These are phyloP conservation scores for Origma solitaria DNA, from an alignment of 2,113 vertebrate species.

Conservation along the genomic window DNA sequence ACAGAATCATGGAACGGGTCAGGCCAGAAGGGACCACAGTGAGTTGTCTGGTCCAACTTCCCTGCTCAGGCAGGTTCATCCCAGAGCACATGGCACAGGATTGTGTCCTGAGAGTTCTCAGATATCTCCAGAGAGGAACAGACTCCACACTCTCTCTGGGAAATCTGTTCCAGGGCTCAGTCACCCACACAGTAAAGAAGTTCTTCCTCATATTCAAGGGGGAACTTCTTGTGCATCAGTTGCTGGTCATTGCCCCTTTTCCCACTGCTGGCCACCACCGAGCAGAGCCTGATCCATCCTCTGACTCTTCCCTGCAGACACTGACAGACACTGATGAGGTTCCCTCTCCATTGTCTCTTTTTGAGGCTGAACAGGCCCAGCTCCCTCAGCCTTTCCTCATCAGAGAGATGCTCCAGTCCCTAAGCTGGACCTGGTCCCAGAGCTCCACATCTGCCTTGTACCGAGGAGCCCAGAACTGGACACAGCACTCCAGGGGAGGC, in stretches of 20 bases:
- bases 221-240: neutral
- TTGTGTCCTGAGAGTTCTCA: neutral
- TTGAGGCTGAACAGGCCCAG: accelerated
- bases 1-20: neutral
- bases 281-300: neutral
- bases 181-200: neutral
- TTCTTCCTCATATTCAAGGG: neutral
- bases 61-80: neutral
- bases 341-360: neutral
- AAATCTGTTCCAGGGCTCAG: neutral
- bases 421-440: neutral
- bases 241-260: neutral
- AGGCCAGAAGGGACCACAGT: neutral
- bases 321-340: neutral
- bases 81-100: neutral
- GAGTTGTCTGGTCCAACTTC: neutral
- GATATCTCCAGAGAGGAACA: neutral
- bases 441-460: accelerated
- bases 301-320: neutral
- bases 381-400: neutral
- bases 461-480: neutral
- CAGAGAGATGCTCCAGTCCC: neutral
- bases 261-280: accelerated
- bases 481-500: neutral
- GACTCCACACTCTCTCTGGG: neutral